Evolutionary conservation across 1,140 invertebrate genomes (phyloP).

Genomic region (Drosophila insularis): DNA sequence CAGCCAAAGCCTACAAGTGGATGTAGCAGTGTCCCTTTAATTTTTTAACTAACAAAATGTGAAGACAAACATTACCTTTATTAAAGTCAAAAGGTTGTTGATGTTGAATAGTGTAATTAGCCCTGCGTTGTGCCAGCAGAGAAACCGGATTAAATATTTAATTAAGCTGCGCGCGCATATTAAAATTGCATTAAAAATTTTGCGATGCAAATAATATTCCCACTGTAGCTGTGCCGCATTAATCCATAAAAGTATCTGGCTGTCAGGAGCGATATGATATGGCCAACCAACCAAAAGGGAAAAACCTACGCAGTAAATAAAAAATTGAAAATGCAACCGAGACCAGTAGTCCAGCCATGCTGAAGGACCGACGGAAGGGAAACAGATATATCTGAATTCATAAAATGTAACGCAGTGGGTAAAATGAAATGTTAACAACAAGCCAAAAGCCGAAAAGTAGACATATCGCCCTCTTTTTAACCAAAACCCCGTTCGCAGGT

Average conservation of each 20-base stretch:
- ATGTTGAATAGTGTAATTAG: constrained; percentile 44
- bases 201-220: constrained; percentile 44
- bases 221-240: constrained; percentile 35
- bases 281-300: not conserved
- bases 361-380: constrained; percentile 17
- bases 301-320: constrained; percentile 30
- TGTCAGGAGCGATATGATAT: not conserved
- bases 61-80: too few species aligned
- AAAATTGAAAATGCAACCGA: constrained; percentile 60
- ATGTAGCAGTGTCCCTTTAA: too few species aligned
- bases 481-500: not conserved
- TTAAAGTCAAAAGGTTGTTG: not conserved
- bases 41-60: too few species aligned
- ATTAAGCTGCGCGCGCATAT: constrained; percentile 79
- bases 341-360: not conserved
- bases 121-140: not conserved
- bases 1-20: too few species aligned
- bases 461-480: constrained; percentile 39
- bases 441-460: constrained; percentile 72
- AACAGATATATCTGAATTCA: constrained; percentile 56
- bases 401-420: constrained; percentile 45
- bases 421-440: constrained; percentile 62
- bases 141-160: constrained; percentile 62
- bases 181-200: constrained; percentile 75
- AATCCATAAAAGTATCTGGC: constrained; percentile 43